phyloP scores from a whole-genome alignment of 1,140 invertebrate genomes.

The Ylistrum balloti region DNA sequence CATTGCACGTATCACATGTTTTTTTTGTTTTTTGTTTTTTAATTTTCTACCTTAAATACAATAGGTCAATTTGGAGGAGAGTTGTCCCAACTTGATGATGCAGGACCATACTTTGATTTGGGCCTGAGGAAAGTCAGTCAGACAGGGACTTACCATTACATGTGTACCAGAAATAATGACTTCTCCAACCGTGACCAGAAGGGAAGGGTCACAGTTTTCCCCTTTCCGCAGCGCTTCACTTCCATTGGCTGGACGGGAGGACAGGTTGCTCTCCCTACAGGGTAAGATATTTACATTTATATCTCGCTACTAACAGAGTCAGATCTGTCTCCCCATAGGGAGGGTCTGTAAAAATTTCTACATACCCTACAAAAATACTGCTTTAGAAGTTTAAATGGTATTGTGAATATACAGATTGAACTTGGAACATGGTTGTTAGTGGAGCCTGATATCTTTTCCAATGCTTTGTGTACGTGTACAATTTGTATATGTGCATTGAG shows the following conservation, averaged over 20 bases:
- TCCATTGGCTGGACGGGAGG: conserved; percentile 79
- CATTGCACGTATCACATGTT: too few species aligned
- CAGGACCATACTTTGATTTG: conserved; percentile 81
- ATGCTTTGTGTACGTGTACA: too few species aligned
- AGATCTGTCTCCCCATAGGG: too few species aligned
- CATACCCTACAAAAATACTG: too few species aligned
- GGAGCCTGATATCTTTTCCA: too few species aligned
- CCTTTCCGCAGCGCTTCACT: conserved; percentile 54
- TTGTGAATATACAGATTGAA: too few species aligned
- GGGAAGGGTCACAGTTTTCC: conserved; percentile 71
- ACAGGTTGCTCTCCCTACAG: conserved; percentile 65
- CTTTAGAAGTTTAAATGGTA: too few species aligned
- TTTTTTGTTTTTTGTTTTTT: too few species aligned
- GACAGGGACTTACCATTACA: conserved; percentile 79
- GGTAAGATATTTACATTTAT: conserved; percentile 61
- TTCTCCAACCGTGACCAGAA: conserved; percentile 82
- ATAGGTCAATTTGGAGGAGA: conserved; percentile 78
- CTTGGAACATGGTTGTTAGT: too few species aligned
- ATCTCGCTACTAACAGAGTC: too few species aligned
- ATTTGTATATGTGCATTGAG: too few species aligned
- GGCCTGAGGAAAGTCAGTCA: conserved; percentile 72
- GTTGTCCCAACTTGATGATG: conserved; percentile 80
- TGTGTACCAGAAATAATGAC: conserved; percentile 82
- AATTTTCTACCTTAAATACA: neutral
- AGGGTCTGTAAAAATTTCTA: too few species aligned